A percentile compares a stretch with the other conserved stretches of the same genome.
Conservation (phyloP, 2,113 vertebrate genomes). For the Sebastes schlegelii region DNA sequence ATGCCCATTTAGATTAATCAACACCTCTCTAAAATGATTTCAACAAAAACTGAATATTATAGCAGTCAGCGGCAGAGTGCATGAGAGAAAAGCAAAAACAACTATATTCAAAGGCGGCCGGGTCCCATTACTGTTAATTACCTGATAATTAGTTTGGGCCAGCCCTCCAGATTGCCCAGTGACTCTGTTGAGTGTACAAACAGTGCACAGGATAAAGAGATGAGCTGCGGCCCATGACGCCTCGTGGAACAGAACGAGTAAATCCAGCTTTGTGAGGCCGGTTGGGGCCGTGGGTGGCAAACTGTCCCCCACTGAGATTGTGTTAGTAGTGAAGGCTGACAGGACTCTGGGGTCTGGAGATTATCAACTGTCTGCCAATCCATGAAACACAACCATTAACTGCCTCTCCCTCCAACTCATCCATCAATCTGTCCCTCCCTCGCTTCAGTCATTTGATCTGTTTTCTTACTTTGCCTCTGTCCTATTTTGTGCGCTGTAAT, state of each 20-base stretch:
- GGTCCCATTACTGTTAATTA: slow-evolving; percentile 8
- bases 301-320: slow-evolving; percentile 30
- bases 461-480: not conserved
- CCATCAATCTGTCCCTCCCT: slow-evolving; percentile 50
- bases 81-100: not conserved
- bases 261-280: slow-evolving; percentile 33
- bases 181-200: not conserved
- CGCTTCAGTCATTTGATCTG: not conserved
- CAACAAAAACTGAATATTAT: not conserved
- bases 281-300: slow-evolving; percentile 21
- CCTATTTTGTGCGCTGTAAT: not conserved
- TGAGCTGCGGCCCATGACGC: not conserved
- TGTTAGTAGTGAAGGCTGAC: slow-evolving; percentile 31
- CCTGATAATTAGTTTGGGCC: slow-evolving; percentile 3
- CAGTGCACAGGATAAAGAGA: not conserved
- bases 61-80: not conserved
- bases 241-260: slow-evolving; percentile 1
- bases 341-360: slow-evolving; percentile 43
- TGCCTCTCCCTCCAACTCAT: slow-evolving; percentile 40
- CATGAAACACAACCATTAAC: slow-evolving; percentile 48
- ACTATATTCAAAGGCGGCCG: not conserved
- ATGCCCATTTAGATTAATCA: not conserved
- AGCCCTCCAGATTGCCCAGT: not conserved
- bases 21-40: not conserved
- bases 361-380: slow-evolving; percentile 60